Evolutionary conservation across 2,888 invertebrate species (phyloP).

Genomic region (Electrophaes corylata): DNA sequence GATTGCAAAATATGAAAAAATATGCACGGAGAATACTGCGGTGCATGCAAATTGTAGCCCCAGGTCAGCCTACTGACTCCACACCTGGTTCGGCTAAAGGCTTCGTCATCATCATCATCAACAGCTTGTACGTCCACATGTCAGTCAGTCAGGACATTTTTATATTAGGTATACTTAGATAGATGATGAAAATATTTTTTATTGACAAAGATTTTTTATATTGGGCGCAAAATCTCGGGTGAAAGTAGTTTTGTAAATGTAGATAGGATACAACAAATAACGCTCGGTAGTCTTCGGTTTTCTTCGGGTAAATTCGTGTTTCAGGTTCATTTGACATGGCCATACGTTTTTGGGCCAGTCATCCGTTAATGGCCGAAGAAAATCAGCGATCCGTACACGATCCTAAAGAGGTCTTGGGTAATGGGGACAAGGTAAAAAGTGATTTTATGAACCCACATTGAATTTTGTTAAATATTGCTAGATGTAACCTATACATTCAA

Average conservation of each 20-base stretch:
- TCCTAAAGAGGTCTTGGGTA: slow-evolving; percentile 22
- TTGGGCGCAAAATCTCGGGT: too few relatives aligned
- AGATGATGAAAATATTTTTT: too few relatives aligned
- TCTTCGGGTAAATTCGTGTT: slow-evolving; percentile 13
- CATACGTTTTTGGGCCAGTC: slow-evolving; percentile 29
- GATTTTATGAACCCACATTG: neutral
- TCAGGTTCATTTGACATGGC: slow-evolving; percentile 29
- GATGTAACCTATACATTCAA: too few relatives aligned
- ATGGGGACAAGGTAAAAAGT: neutral
- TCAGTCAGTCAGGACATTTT: too few relatives aligned
- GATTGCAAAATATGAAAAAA: slow-evolving; percentile 39
- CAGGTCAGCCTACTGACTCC: neutral
- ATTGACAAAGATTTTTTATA: too few relatives aligned
- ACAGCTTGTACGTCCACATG: neutral
- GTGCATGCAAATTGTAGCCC: slow-evolving; percentile 33
- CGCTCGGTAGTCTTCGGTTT: slow-evolving; percentile 10
- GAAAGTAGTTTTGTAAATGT: neutral
- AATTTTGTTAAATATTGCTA: too few relatives aligned
- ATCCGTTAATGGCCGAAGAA: slow-evolving; percentile 33
- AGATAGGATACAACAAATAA: neutral
- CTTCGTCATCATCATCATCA: too few relatives aligned
- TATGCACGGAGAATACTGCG: slow-evolving; percentile 38
- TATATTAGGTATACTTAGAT: too few relatives aligned
- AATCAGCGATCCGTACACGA: slow-evolving; percentile 25
- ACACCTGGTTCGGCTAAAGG: neutral